phyloP scores from a whole-genome alignment of 35 echinoderm and acorn worm species.

The Ophioderma brevispina region DNA sequence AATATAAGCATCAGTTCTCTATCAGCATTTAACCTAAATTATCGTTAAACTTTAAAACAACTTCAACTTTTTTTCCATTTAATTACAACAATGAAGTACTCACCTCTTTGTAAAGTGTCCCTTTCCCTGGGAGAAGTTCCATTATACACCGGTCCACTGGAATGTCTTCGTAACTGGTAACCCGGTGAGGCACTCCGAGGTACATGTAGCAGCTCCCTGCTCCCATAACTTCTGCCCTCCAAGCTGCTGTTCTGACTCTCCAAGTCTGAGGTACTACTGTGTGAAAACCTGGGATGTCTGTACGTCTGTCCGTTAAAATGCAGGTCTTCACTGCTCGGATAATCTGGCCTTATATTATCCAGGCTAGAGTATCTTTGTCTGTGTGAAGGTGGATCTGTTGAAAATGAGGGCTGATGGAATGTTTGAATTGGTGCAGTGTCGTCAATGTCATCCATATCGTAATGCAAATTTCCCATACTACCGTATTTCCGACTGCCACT shows the following conservation, averaged over 20 bases:
- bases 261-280: slow-evolving; percentile 13
- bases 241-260: slow-evolving; percentile 12
- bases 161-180: slow-evolving; percentile 56
- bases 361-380: not conserved
- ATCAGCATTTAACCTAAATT: too few relatives aligned
- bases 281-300: not conserved
- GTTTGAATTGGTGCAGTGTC: not conserved
- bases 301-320: not conserved
- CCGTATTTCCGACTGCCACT: slow-evolving; percentile 23
- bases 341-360: not conserved
- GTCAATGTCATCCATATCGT: not conserved
- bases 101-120: not conserved
- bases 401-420: slow-evolving; percentile 9
- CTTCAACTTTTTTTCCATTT: too few relatives aligned
- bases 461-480: slow-evolving; percentile 73
- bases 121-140: not conserved
- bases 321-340: not conserved
- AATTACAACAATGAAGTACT: too few relatives aligned
- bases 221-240: slow-evolving; percentile 2
- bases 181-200: not conserved
- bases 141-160: slow-evolving; percentile 60
- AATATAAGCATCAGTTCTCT: too few relatives aligned
- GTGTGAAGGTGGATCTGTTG: slow-evolving; percentile 41
- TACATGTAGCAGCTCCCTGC: not conserved
- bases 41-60: too few relatives aligned